Base-by-base conservation (phyloP, 2,888 invertebrate species). In the Eupithecia exiguata region DNA sequence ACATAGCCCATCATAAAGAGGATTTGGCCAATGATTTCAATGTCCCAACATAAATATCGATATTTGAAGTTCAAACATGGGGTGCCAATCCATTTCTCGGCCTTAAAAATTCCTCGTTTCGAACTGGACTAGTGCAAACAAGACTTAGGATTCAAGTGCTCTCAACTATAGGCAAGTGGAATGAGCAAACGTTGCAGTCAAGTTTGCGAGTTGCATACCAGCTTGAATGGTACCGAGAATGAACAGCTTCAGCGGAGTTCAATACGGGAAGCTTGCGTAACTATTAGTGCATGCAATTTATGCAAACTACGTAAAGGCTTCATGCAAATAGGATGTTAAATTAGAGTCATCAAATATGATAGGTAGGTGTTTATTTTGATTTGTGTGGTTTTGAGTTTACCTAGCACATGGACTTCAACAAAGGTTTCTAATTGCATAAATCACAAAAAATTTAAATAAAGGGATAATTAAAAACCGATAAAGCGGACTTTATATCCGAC, bases 121-220 rank as follows among this genome's bases (percentile, higher is more conserved):
- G 14, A 63, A 71, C 77, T 74, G 49, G 68, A 73, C 70, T 69
- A 38, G 75, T 77, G 78, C 76, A 76, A 73, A 76, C 69, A 71
- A 36, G 72, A 38, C 70, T 71, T 49, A 49, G 70, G 35, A 72
- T 71, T 71, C 65, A 72, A 76, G 71, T 67, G 72, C 70, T 61
- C 74, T 76, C 69, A 65, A 78, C 81, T 80, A 78, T 76, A 83
- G 69, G 78, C 76, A 75, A 78, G 77, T 82, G 84, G 87, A 78
- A 86, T 89, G 90, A 89, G 90, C 83, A 88, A 90, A 90, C 87
- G 81, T 72, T 75, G 72, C 76, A 69, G 43, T 53, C 74, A 70
- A 78, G 76, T 78, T 79, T 70, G 69, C 73, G 75, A 81, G 80
- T 80, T 82, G 66, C 68, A 35, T 71, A 58, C 69, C 72, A 69